Base-by-base conservation (phyloP, 2,888 invertebrate species). In the Flexamia atlantica region DNA sequence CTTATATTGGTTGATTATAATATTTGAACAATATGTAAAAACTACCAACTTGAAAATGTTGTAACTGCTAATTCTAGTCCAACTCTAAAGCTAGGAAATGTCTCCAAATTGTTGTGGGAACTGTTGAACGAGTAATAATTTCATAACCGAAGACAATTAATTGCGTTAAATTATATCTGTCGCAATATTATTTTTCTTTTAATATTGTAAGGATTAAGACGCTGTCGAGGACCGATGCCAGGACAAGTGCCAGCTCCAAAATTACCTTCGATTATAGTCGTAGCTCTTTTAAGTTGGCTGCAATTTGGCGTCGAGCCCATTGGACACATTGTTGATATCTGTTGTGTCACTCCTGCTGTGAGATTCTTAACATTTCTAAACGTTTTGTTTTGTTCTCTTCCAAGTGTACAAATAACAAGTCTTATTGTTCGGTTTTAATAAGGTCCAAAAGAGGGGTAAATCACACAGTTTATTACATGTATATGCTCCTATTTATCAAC, bases 291-390 rank as follows among this genome's bases (percentile, higher is more conserved):
- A 64, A 64, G 64, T 64, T 64, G 12, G 64, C 64, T 28, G 64
- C 64, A 30, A 30, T 64, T 64, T 64, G 64, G 64, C 64, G 2
- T 17, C 10, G 28, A 28, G 64, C 64, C 64, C 64, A 64, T 20
- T 64, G 64, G 64, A 64, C 64, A 64, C 64, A 64, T 64, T 64
- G 64, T 30, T 64, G 64, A 64, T 64, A 64, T 64, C 64, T 64
- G 25, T 30, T 64, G 28, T 30, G 28, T 64, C 64, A 1, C 64
- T 28, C 20, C 23, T 53, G 46, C n/a, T 46, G 46, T 9, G 36
- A 36, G 36, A 36, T 36, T 36, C 36, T 36, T 46, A 46, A 46
- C 46, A 46, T 46, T 9, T 12, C 46, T 17, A 12, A 46, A 46
- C 36, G 9, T 36, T 36, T 36, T 12, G 17, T 17, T 12, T 46